Evolutionary conservation across 2,113 vertebrate genomes (phyloP).

Genomic region (Dendropsophus ebraccatus): DNA sequence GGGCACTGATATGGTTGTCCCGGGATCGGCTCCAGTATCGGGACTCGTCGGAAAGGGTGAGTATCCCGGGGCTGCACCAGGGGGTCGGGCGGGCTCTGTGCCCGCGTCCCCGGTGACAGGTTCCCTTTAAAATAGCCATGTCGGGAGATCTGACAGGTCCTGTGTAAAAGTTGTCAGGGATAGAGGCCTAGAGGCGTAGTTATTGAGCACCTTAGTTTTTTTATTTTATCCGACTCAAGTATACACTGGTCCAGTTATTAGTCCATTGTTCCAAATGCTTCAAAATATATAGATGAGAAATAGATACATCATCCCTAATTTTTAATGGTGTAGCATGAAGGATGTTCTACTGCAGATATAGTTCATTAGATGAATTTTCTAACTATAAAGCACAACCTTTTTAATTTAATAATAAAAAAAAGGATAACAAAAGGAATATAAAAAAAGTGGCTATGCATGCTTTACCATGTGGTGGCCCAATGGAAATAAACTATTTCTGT

Average conservation of each 20-base stretch:
- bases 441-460: too few species aligned
- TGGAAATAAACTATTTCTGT: neutral
- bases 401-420: neutral
- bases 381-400: conserved; percentile 16
- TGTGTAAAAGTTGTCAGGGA: neutral
- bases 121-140: too few species aligned
- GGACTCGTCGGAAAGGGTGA: too few species aligned
- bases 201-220: conserved; percentile 4
- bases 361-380: neutral
- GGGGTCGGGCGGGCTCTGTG: too few species aligned
- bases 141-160: too few species aligned
- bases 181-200: neutral
- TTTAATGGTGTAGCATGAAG: neutral
- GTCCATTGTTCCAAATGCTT: neutral
- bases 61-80: too few species aligned
- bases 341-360: neutral
- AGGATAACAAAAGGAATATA: neutral
- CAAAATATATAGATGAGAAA: neutral
- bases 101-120: too few species aligned
- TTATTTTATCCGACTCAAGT: neutral
- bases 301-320: too few species aligned
- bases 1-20: too few species aligned
- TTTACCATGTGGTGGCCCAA: neutral
- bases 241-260: neutral
- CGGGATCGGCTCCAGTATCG: too few species aligned